These are phyloP conservation scores for Leptinotarsa defecta DNA, from an alignment of 1,140 invertebrate species.

Conservation along the genomic window DNA sequence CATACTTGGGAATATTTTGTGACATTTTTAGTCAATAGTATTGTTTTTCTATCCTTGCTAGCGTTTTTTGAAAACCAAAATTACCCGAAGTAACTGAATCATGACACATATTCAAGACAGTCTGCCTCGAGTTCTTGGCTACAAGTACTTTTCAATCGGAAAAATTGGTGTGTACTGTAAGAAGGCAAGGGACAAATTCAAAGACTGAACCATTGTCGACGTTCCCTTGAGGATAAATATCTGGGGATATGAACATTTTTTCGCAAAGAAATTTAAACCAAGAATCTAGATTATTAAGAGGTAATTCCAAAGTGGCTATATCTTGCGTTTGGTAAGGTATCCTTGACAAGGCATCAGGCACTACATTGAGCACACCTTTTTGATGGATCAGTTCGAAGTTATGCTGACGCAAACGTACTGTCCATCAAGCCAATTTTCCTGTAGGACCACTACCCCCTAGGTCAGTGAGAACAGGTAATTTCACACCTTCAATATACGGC, in stretches of 20 bases:
- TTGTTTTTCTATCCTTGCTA: neutral
- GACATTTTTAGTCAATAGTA: neutral
- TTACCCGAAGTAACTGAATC: neutral
- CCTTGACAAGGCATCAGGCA: conserved; percentile 39
- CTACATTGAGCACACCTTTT: conserved; percentile 48
- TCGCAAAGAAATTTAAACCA: neutral
- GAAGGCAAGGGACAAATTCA: neutral
- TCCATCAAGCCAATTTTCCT: conserved; percentile 57
- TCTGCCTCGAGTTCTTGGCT: neutral
- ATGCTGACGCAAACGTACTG: conserved; percentile 50
- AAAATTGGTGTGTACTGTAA: neutral
- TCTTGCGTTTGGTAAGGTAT: neutral
- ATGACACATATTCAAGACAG: neutral
- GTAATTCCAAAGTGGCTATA: neutral
- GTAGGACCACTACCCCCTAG: conserved; percentile 23
- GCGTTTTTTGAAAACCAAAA: neutral
- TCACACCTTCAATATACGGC: conserved; percentile 53
- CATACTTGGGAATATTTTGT: neutral
- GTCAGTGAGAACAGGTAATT: conserved; percentile 58
- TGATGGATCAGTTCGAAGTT: conserved; percentile 52
- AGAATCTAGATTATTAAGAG: neutral
- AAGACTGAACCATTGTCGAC: neutral
- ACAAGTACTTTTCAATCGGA: conserved; percentile 30
- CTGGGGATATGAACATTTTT: neutral
- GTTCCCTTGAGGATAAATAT: neutral